These are phyloP conservation scores for Saccostrea echinata DNA, from an alignment of 1,140 invertebrate species.

Conservation along the genomic window DNA sequence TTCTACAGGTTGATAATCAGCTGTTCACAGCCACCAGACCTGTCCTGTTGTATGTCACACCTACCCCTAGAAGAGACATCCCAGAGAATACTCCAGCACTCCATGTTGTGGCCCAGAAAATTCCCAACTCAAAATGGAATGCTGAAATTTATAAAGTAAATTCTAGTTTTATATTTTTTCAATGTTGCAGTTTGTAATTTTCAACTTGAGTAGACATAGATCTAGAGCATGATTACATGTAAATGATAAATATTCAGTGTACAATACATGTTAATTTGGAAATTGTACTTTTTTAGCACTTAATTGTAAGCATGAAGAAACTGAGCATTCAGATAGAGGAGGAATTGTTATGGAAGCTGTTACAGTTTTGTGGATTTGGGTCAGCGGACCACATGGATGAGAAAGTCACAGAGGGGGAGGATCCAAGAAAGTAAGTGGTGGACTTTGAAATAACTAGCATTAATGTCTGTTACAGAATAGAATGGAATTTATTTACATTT, in stretches of 20 bases:
- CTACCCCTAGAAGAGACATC: constrained; percentile 64
- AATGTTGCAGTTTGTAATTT: not conserved
- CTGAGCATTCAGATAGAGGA: constrained; percentile 93
- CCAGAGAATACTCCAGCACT: constrained; percentile 79
- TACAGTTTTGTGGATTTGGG: constrained; percentile 84
- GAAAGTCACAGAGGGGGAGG: constrained; percentile 55
- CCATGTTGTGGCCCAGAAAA: constrained; percentile 79
- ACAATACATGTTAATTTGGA: too few species aligned
- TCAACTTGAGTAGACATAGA: not conserved
- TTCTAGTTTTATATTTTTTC: not conserved
- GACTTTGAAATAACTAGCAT: too few species aligned
- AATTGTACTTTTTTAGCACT: constrained; percentile 80
- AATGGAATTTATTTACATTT: too few species aligned
- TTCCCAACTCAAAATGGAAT: constrained; percentile 87
- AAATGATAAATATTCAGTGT: too few species aligned
- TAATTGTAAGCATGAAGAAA: constrained; percentile 90
- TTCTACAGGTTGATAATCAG: constrained; percentile 88
- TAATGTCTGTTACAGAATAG: too few species aligned
- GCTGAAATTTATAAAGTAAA: constrained; percentile 87
- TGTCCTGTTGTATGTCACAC: constrained; percentile 88
- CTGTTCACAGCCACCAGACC: constrained; percentile 91
- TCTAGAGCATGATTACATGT: too few species aligned
- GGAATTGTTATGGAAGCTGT: constrained; percentile 91
- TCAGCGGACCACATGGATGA: constrained; percentile 74
- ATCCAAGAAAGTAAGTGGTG: constrained; percentile 54